Conservation (phyloP, 2,888 invertebrate genomes). For the Melinaea menophilus region DNA sequence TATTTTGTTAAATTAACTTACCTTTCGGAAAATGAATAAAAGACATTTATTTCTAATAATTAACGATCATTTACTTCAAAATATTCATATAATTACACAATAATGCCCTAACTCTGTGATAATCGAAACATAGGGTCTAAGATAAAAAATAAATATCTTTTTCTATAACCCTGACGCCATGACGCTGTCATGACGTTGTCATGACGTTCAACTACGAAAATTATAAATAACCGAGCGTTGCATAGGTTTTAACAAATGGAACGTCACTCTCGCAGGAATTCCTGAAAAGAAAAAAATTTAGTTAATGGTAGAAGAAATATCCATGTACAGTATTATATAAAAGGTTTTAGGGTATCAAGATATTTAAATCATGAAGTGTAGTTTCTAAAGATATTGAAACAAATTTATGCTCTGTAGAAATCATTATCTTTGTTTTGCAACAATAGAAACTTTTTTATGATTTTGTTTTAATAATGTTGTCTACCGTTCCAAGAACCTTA, state of each 20-base stretch:
- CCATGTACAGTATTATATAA: too few relatives aligned
- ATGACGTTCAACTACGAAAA: conserved; percentile 72
- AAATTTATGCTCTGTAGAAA: too few relatives aligned
- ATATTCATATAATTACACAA: conserved; percentile 72
- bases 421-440: too few relatives aligned
- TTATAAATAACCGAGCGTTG: conserved; percentile 95
- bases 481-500: too few relatives aligned
- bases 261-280: conserved; percentile 91
- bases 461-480: too few relatives aligned
- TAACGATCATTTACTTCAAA: conserved; percentile 78
- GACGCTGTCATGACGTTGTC: conserved; percentile 61
- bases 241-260: conserved; percentile 96
- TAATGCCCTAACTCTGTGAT: conserved; percentile 63
- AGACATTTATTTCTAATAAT: conserved; percentile 68
- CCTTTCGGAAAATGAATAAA: conserved; percentile 46
- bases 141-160: conserved; percentile 65
- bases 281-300: conserved; percentile 78
- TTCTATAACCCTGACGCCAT: conserved; percentile 64
- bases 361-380: too few relatives aligned
- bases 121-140: conserved; percentile 67
- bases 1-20: too few relatives aligned
- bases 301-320: too few relatives aligned
- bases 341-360: too few relatives aligned
- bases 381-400: too few relatives aligned
- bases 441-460: too few relatives aligned